Conservation (phyloP, 1,140 invertebrate species). For the Pachypsylla venusta region DNA sequence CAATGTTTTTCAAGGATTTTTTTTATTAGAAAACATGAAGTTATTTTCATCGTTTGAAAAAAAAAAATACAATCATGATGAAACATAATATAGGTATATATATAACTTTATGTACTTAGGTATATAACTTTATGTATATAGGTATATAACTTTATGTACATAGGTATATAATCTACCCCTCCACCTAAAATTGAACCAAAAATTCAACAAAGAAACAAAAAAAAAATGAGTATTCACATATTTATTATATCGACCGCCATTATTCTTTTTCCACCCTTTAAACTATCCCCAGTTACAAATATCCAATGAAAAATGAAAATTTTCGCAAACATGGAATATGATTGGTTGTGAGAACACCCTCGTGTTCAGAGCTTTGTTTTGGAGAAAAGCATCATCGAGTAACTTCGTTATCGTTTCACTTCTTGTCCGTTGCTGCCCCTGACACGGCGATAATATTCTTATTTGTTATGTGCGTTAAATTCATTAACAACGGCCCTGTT, state of each 20-base stretch:
- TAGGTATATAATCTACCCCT: too few relatives aligned
- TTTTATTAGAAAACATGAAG: too few relatives aligned
- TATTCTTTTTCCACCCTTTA: slow-evolving; percentile 1
- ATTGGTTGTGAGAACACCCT: slow-evolving; percentile 8
- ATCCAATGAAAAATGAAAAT: slow-evolving; percentile 10
- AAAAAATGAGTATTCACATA: not conserved
- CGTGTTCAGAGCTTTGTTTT: not conserved
- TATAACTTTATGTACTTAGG: too few relatives aligned
- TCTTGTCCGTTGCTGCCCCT: not conserved
- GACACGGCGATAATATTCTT: not conserved
- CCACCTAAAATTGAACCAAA: too few relatives aligned
- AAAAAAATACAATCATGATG: too few relatives aligned
- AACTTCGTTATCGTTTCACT: slow-evolving; percentile 9
- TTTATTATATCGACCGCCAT: slow-evolving; percentile 8
- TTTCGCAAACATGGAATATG: slow-evolving; percentile 8
- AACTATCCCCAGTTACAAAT: slow-evolving; percentile 8
- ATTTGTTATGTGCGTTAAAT: not conserved
- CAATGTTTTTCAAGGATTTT: too few relatives aligned
- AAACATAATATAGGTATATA: too few relatives aligned
- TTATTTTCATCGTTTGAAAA: too few relatives aligned
- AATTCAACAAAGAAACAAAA: slow-evolving; percentile 8
- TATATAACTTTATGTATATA: too few relatives aligned
- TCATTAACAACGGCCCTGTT: not conserved
- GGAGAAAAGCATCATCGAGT: not conserved
- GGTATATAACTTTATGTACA: too few relatives aligned